These are phyloP conservation scores for Chaitophorus viminalis DNA, from an alignment of 2,888 invertebrate species.

Conservation along the genomic window DNA sequence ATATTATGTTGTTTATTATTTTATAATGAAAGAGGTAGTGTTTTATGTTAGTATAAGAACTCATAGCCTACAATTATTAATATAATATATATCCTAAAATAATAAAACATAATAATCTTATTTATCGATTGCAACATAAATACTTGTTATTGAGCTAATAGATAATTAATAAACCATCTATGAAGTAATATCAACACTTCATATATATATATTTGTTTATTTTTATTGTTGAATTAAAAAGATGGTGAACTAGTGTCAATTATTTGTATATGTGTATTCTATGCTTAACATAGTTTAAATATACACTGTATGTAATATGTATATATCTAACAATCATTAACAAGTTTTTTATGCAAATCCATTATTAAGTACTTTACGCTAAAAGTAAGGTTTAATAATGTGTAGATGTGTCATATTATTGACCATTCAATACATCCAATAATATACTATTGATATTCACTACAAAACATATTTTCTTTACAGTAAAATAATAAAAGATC, in stretches of 20 bases:
- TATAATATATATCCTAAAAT: slow-evolving; percentile 29
- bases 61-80: neutral
- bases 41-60: slow-evolving; percentile 16
- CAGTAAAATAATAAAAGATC: too few relatives aligned
- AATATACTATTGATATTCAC: too few relatives aligned
- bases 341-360: too few relatives aligned
- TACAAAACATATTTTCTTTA: too few relatives aligned
- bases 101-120: slow-evolving; percentile 9
- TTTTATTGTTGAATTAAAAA: neutral
- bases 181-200: slow-evolving; percentile 9
- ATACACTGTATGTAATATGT: neutral
- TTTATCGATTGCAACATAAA: slow-evolving; percentile 32
- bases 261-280: neutral
- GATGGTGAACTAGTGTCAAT: neutral
- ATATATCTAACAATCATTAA: too few relatives aligned
- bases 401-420: too few relatives aligned
- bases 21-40: slow-evolving; percentile 31
- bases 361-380: too few relatives aligned
- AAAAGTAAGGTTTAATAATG: too few relatives aligned
- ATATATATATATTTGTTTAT: neutral
- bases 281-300: too few relatives aligned
- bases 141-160: neutral
- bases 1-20: too few relatives aligned
- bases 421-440: too few relatives aligned
- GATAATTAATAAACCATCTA: neutral